phyloP scores from a whole-genome alignment of 2,797 vertebrate genomes.

The Dendrocincla tyrannina region DNA sequence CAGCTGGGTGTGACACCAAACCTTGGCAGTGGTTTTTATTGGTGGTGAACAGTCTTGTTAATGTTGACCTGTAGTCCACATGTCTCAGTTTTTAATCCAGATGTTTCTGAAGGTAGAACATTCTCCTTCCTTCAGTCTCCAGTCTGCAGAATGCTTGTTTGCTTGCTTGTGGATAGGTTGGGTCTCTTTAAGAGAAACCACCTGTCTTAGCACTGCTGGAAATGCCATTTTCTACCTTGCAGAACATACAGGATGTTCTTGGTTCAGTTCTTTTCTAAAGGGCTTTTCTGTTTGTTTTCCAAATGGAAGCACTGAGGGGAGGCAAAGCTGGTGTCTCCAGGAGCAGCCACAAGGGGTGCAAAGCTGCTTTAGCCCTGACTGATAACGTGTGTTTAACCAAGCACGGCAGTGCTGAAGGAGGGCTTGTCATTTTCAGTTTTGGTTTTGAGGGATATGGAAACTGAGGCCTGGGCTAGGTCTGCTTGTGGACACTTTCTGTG shows the following conservation, averaged over 20 bases:
- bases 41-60: background rate
- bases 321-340: background rate
- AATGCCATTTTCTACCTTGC: background rate
- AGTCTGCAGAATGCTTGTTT: fast-evolving
- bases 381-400: background rate
- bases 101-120: fast-evolving
- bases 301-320: background rate
- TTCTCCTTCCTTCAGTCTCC: background rate
- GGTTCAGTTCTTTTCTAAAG: background rate
- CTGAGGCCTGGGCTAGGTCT: background rate
- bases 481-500: background rate
- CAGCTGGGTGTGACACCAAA: background rate
- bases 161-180: background rate
- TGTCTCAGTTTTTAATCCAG: fast-evolving
- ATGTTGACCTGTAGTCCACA: background rate
- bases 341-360: background rate
- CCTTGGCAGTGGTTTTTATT: background rate
- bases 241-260: background rate
- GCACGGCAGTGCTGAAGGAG: background rate
- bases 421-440: background rate
- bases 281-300: background rate
- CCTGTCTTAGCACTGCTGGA: background rate
- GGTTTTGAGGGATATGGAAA: background rate
- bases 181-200: background rate
- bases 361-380: background rate